Evolutionary conservation across 2,888 invertebrate species (phyloP), one percentile per base, ranked within the genome.

Genomic region (Eledona agricola): DNA sequence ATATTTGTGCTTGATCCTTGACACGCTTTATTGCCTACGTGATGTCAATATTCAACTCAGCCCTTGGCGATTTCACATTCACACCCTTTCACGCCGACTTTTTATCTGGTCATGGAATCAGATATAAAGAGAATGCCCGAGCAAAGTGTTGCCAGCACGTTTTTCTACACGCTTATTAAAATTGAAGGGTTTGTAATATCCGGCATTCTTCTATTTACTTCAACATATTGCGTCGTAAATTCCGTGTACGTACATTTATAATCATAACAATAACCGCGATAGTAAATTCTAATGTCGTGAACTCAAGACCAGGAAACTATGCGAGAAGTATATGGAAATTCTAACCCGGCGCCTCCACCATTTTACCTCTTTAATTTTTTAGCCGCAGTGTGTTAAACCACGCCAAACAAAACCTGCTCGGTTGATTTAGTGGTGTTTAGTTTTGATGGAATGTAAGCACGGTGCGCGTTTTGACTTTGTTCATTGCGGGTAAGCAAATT

Each of bases 1-100:
- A 70, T 70, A 65, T 70, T 71, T 67, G 67, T 62, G 66, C 60
- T 62, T 59, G 66, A 65, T 69, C 68, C 66, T 62, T 65, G 64
- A 66, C 67, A 66, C 67, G 64, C 65, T 70, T 71, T 72, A 72
- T 72, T 71, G 70, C 67, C 66, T 71, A 71, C 72, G 72, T 71
- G 72, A 70, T 67, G 67, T 70, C 70, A 71, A 71, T 72, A 67
- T 70, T 62, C 65, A 65, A 65, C 57, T 51, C 38, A 29, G 59
- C 65, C 54, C 28, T 34, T 15, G 57, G 63, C 58, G 34, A 40
- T 60, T 62, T 56, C 54, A 55, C 60, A 62, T 65, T 58, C 64
- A 57, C 57, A 55, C 59, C 55, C 58, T 40, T 46, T 34, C 38
- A 40, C 26, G 11, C 9, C n/a, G 31, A 12, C 9, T 28, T 42